Evolutionary conservation across 2,797 vertebrate species (phyloP), one percentile per base, ranked within the genome.

Genomic region (Alauda arvensis): DNA sequence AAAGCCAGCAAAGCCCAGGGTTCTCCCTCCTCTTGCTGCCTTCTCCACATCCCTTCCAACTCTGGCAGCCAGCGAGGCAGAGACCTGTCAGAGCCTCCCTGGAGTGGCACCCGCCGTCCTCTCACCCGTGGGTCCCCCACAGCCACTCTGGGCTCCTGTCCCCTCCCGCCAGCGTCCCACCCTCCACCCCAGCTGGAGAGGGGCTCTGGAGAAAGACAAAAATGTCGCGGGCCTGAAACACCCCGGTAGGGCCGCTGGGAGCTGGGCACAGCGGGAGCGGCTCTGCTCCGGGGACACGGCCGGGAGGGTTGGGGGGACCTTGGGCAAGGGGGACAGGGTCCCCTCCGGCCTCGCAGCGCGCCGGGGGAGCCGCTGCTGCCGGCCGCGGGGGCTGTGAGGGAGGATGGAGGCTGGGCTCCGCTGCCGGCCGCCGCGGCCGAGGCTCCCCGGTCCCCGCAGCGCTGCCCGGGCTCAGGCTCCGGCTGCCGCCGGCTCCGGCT

Each of bases 1-100:
- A 66, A 84, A 46, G n/a, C 48, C 18, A 18, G 34, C 1, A 8
- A 88, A 92, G 18, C 63, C 15, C 14, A 18, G 31, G 39, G 51
- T 25, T 46, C 34, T 93, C 59, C 62, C 49, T 91, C 28, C 51
- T 72, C 33, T 48, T 28, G 62, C 83, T 42, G 74, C 67, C 65
- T 76, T 80, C 66, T 45, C 71, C 34, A 46, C 53, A 61, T 57
- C 78, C 69, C 60, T 86, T 33, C 65, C 81, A 91, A 93, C 76
- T 94, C 88, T 0, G 2, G 57, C 76, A 89, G 84, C 39, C 74
- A 55, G 65, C 2, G 5, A 94, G 74, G 59, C 59, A 76, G 67
- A 71, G 80, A 93, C 94, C 91, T 94, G 94, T 93, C 93, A 88
- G 93, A 94, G 86, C 78, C 71, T 86, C n/a, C 53, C 69, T 6